Base-by-base conservation (phyloP, 2,113 vertebrate genomes). In the Pipa parva region DNA sequence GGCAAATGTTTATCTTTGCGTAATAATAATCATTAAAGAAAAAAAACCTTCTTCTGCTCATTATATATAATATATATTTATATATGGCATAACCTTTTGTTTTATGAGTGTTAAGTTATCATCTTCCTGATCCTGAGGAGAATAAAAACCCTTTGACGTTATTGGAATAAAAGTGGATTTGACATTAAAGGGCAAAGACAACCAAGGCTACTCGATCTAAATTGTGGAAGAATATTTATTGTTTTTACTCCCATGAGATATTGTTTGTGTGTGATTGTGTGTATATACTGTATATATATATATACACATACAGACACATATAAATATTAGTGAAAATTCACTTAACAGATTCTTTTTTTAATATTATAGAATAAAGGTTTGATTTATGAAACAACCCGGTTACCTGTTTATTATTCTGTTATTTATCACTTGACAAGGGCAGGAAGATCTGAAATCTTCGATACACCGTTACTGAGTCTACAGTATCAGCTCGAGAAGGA, bases 101-200 rank as follows among this genome's bases (percentile, higher is more conserved):
- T 86, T 81, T 80, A 84, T 77, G 74, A 89, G 81, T 82, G 73
- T 78, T 80, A 77, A 76, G 87, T 75, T 82, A 79, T 75, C 79
- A 82, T 81, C n/a, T 81, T 85, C 79, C 63, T 90, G 90, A 92
- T 92, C 87, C 83, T 58, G 76, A 98, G 93, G 92, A 95, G 95
- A 93, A 86, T 81, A 83, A 77, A 91, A 87, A 91, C 84, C 89
- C 86, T 77, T 76, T 86, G 91, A 85, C 91, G 92, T 82, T 74
- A 66, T 71, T 51, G 78, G 80, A 84, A 91, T 95, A 91, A 42
- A 89, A 86, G 84, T 75, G 76, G 77, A 73, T 79, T 81, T 85
- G 80, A 81, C 81, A 82, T 83, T n/a, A n/a, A n/a, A 83, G 79
- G 75, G 83, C 84, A 87, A 83, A 83, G 90, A 85, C 78, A 75